Evolutionary conservation across 1,140 invertebrate genomes (phyloP).

Genomic region (Oedothorax gibbosus): DNA sequence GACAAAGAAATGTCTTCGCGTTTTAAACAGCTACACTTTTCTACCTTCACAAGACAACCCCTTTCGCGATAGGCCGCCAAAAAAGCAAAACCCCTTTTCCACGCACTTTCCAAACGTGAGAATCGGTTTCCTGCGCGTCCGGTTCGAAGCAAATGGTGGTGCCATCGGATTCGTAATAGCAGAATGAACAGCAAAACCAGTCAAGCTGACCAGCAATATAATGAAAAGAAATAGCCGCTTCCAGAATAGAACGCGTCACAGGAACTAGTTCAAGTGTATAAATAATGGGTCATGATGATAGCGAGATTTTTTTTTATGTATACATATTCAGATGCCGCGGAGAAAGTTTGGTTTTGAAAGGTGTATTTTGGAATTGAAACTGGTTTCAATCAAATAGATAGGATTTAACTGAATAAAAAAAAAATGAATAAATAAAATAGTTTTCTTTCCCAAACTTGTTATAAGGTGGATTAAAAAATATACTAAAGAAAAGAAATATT

Average conservation of each 20-base stretch:
- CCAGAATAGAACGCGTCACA: neutral
- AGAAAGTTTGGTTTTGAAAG: neutral
- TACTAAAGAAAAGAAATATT: no score
- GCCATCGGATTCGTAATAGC: constrained; percentile 25
- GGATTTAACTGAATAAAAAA: no score
- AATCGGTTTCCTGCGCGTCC: constrained; percentile 37
- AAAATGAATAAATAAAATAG: no score
- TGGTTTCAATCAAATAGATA: no score
- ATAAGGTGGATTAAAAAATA: no score
- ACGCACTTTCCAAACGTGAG: constrained; percentile 24
- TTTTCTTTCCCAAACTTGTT: no score
- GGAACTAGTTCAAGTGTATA: constrained; percentile 27
- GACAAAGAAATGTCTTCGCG: no score
- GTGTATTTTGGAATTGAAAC: neutral
- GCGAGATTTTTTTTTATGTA: neutral
- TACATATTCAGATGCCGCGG: neutral
- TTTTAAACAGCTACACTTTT: no score
- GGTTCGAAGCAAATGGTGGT: constrained; percentile 15
- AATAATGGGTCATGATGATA: constrained; percentile 19
- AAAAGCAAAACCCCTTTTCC: neutral
- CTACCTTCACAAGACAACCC: no score
- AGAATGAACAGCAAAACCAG: constrained; percentile 40
- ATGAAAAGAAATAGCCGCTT: constrained; percentile 13
- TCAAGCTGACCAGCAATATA: constrained; percentile 30
- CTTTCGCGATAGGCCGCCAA: constrained; percentile 6